These are phyloP conservation scores for Diglossa cyanea DNA, from an alignment of 2,797 vertebrate species.

Conservation along the genomic window DNA sequence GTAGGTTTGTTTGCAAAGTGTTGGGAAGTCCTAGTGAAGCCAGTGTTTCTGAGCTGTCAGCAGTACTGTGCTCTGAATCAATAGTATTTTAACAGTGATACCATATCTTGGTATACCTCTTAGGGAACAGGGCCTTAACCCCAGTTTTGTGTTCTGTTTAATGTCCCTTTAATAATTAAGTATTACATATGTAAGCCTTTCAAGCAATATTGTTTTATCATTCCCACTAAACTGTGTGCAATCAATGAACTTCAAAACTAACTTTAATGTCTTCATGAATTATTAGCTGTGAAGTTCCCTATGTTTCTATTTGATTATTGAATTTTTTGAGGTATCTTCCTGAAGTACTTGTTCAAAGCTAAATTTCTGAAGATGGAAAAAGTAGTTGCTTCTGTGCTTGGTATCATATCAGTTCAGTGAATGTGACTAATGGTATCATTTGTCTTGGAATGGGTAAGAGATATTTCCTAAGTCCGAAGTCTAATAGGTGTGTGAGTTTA, in stretches of 20 bases:
- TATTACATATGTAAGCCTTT: background rate
- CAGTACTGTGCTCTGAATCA: background rate
- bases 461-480: constrained; percentile 58
- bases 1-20: background rate
- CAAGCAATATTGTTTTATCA: background rate
- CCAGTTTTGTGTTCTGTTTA: background rate
- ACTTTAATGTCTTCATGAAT: background rate
- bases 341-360: background rate
- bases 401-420: background rate
- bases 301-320: background rate
- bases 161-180: background rate
- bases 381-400: background rate
- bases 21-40: background rate
- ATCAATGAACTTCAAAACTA: background rate
- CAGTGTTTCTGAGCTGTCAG: background rate
- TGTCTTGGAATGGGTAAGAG: constrained; percentile 34
- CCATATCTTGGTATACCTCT: fast-evolving
- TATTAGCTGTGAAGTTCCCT: background rate
- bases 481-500: constrained; percentile 46
- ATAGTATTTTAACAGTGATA: background rate
- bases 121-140: background rate
- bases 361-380: background rate
- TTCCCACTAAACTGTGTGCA: background rate
- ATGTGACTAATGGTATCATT: constrained; percentile 26
- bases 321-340: background rate